Conservation (phyloP, 2,113 vertebrate species). For the Alces alces region DNA sequence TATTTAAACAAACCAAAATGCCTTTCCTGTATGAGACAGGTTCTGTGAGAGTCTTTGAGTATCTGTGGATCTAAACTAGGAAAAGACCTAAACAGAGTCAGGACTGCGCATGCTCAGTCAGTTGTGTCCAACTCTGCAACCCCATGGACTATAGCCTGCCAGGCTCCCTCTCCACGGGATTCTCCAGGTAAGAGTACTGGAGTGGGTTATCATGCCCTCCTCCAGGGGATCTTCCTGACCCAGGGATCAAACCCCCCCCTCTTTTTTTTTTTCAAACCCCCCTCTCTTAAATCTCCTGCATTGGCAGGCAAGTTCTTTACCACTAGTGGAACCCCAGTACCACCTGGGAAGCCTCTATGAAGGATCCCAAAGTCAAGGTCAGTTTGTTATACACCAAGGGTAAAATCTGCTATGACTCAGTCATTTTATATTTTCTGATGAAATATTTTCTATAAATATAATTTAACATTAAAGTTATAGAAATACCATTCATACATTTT, state of each 20-base stretch:
- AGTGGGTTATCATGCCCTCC: not conserved
- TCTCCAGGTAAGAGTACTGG: not conserved
- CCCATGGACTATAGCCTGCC: not conserved
- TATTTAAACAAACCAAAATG: not conserved
- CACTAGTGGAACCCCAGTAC: not conserved
- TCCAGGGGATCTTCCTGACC: not conserved
- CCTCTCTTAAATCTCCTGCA: not conserved
- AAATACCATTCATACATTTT: not conserved
- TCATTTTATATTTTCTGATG: not conserved
- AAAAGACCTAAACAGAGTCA: not conserved
- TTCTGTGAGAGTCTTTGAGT: not conserved
- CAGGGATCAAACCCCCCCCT: not conserved
- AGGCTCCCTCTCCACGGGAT: not conserved
- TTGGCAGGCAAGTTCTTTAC: not conserved
- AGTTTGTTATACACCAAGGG: not conserved
- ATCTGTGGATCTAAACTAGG: not conserved
- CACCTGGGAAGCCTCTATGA: not conserved
- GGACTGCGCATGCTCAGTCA: not conserved
- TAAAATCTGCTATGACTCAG: not conserved
- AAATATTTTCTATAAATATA: not conserved
- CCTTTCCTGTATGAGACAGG: not conserved
- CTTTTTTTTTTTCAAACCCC: not conserved
- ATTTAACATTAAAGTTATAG: not conserved
- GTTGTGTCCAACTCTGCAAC: not conserved
- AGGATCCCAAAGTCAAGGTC: not conserved